Conservation (phyloP, 2,797 vertebrate genomes). For the Rhadinocentrus ornatus region DNA sequence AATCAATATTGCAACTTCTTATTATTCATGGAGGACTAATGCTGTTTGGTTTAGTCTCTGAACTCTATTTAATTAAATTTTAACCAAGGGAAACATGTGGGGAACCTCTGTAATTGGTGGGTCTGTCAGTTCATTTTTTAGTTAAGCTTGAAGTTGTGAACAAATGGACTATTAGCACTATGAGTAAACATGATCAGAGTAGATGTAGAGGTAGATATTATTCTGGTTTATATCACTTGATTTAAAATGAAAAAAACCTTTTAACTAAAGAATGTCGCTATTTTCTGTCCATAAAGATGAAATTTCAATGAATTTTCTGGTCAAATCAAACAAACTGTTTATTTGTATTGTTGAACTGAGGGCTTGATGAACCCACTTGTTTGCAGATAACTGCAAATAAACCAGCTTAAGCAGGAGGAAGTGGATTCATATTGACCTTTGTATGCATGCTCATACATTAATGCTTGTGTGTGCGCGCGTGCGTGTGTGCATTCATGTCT, state of each 20-base stretch:
- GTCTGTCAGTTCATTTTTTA: conserved; percentile 38
- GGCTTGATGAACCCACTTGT: conserved; percentile 14
- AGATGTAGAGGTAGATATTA: conserved; percentile 9
- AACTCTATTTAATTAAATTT: conserved; percentile 61
- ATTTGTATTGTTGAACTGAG: background rate
- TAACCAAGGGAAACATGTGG: conserved; percentile 32
- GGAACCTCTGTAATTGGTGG: conserved; percentile 47
- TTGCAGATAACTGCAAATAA: conserved; percentile 19
- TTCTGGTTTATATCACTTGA: conserved; percentile 11
- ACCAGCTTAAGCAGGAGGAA: conserved; percentile 29
- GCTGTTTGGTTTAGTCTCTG: conserved; percentile 61
- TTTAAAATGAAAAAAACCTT: conserved; percentile 21
- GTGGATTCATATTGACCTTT: conserved; percentile 37
- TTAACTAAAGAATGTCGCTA: background rate
- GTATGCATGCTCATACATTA: conserved; percentile 28
- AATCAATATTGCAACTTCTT: conserved; percentile 69
- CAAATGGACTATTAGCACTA: conserved; percentile 48
- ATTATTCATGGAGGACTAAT: conserved; percentile 68
- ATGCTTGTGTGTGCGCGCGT: background rate
- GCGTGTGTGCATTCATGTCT: conserved; percentile 8
- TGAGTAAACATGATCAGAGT: conserved; percentile 34
- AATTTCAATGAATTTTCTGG: conserved; percentile 11
- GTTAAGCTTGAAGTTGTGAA: conserved; percentile 45
- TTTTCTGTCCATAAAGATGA: conserved; percentile 11
- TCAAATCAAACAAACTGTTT: conserved; percentile 7